Evolutionary conservation across 2,113 vertebrate genomes (phyloP), one percentile per base, ranked within the genome.

Genomic region (Paracyprichromis sp.): DNA sequence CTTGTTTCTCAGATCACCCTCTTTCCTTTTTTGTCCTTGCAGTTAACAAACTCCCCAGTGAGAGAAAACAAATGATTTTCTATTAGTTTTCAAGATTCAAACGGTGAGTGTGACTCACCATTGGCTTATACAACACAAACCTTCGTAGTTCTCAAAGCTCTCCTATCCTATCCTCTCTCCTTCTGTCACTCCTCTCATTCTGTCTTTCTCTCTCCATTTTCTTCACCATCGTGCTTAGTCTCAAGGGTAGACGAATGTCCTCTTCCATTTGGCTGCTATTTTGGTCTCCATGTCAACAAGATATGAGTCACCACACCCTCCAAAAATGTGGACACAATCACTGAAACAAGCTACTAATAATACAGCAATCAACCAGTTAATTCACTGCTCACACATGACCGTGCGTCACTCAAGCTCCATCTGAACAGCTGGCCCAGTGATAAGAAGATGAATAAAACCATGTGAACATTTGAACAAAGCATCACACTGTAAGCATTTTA

Each of bases 261-360:
- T 96, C 94, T 92, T 95, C 91, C 94, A 95, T 94, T 95, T 93
- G 86, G 86, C 85, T 91, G 90, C 93, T 95, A 94, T 96, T 95
- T 95, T 87, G 83, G 95, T 95, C 93, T 93, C 93, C 92, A 95
- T 93, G 92, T 95, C 95, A 95, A 94, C 93, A 93, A 92, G 90
- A 94, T 90, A 92, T 96, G 95, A 96, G 92, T 96, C 95, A 96
- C 92, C 84, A 91, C 89, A 92, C 90, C 90, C 93, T 86, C 83
- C 81, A 76, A 91, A 93, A 90, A 90, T 53, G 83, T 94, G 90
- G 76, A 90, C 89, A 87, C 89, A 90, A 91, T 94, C 91, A 85
- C 88, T 92, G 88, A 94, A 95, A 94, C 87, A 90, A 82, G 84
- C 82, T 91, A 88, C 93, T 93, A 92, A 92, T 90, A 91, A 94